Base-by-base conservation (phyloP, 2,797 vertebrate genomes). In the Notolabrus celidotus region DNA sequence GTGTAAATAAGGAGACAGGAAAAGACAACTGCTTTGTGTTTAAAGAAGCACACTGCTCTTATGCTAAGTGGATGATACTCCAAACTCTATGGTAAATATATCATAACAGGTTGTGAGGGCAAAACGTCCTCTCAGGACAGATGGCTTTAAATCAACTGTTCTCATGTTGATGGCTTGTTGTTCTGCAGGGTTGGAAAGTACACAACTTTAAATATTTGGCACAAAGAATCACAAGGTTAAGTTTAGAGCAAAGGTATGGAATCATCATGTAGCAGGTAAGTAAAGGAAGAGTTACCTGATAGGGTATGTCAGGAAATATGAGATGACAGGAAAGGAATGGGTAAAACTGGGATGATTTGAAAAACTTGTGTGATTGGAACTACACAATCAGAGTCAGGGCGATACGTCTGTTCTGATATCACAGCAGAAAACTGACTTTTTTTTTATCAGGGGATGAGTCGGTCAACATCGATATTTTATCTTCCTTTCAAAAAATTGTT, bases 321-420 rank as follows among this genome's bases (percentile, higher is more conserved):
- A 59, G 19, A 5, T 11, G 41, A 59, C n/a, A 39, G 43, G 51
- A 23, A 49, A 53, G 23, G 38, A 36, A 41, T 27, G 49, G 45
- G 4, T 63, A 50, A 56, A 60, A 45, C 6, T 46, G 46, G 19
- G 39, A 59, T 75, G 51, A 45, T 71, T 29, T 61, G 3, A 52
- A 14, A 10, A 67, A 20, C 12, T 47, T 19, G 11, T 63, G 22
- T 31, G 10, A 17, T 50, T 7, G 34, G 25, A 25, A 27, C 52
- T 51, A 22, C 36, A 34, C 4, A 9, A 11, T 45, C 29, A 2
- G 2, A 39, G 39, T 42, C 50, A 19, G 29, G 23, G 31, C 9
- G 0, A 65, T 47, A 15, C 20, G 27, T 50, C 17, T 0, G 3
- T 39, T 70, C 52, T 7, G 7, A 54, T 41, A 3, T 1, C n/a